Conservation (phyloP, 2,797 vertebrate genomes). For the Acanthopagrus latus region DNA sequence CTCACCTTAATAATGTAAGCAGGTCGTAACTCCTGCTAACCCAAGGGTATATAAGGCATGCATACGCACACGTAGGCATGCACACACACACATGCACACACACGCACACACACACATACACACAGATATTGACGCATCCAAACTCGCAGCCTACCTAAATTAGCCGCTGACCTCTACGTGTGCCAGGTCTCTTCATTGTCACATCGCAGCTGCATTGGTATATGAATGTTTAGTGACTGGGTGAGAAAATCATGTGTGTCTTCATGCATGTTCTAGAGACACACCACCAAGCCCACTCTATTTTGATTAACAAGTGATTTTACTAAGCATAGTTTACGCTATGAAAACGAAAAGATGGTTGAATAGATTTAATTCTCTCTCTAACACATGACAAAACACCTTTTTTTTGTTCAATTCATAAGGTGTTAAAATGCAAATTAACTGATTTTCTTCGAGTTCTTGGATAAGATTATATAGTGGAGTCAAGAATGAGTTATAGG, state of each 20-base stretch:
- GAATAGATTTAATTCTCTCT: not conserved
- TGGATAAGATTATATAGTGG: not conserved
- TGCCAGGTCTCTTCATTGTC: constrained; percentile 68
- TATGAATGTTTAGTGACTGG: constrained; percentile 71
- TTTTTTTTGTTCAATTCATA: not conserved
- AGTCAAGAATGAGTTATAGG: not conserved
- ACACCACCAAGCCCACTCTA: not conserved
- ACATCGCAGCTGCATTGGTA: constrained; percentile 63
- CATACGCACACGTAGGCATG: constrained; percentile 43
- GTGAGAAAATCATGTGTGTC: constrained; percentile 22
- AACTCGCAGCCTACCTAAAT: constrained; percentile 68
- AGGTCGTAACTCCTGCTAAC: constrained; percentile 83
- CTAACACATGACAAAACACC: not conserved
- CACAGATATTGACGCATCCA: constrained; percentile 35
- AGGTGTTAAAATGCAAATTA: not conserved
- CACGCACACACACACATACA: not conserved
- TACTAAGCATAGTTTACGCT: not conserved
- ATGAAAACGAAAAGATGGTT: not conserved
- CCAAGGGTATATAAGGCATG: constrained; percentile 78
- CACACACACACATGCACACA: constrained; percentile 46
- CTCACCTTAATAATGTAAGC: constrained; percentile 84
- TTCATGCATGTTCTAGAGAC: constrained; percentile 12
- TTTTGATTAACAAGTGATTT: not conserved
- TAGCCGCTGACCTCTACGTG: constrained; percentile 76
- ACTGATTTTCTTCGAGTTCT: not conserved